These are phyloP conservation scores for Thymallus thymallus DNA, from an alignment of 2,113 vertebrate species.

Conservation along the genomic window DNA sequence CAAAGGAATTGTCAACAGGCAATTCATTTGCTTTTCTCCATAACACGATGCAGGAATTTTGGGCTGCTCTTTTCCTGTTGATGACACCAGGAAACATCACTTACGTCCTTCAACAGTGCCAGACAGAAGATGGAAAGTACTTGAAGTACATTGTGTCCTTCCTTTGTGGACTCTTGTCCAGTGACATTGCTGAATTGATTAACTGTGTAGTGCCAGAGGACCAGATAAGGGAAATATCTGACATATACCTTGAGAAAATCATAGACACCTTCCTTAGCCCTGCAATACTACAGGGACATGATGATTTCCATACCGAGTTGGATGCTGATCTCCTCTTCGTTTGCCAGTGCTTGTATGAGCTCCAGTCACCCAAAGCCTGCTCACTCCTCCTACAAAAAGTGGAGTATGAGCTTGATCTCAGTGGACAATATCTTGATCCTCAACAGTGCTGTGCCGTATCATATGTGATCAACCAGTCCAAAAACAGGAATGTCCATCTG, in stretches of 20 bases:
- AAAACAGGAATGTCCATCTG: slow-evolving; percentile 10
- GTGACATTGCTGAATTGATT: slow-evolving; percentile 3
- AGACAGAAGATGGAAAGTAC: slow-evolving; percentile 33
- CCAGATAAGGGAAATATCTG: slow-evolving; percentile 15
- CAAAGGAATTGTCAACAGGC: slow-evolving; percentile 8
- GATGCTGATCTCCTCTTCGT: slow-evolving; percentile 33
- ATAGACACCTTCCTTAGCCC: slow-evolving; percentile 21
- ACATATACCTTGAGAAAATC: slow-evolving; percentile 14
- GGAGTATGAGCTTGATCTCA: slow-evolving; percentile 21
- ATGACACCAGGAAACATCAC: slow-evolving; percentile 26
- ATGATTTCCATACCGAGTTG: background rate
- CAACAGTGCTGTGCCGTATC: slow-evolving; percentile 14
- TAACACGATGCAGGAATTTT: slow-evolving; percentile 52
- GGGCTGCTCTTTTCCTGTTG: slow-evolving; percentile 36
- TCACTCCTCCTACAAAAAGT: slow-evolving; percentile 27
- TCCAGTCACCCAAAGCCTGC: slow-evolving; percentile 29
- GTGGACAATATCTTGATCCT: slow-evolving; percentile 19
- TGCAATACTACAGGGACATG: background rate
- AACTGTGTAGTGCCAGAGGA: slow-evolving; percentile 25
- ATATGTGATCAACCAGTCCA: slow-evolving; percentile 35
- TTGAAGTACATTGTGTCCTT: slow-evolving; percentile 39
- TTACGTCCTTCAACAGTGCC: slow-evolving; percentile 13
- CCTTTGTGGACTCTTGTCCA: slow-evolving; percentile 34
- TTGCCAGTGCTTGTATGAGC: slow-evolving; percentile 45
- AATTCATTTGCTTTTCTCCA: slow-evolving; percentile 33